These are phyloP conservation scores for Octonoba sinensis DNA, from an alignment of 2,888 invertebrate genomes.

Conservation along the genomic window DNA sequence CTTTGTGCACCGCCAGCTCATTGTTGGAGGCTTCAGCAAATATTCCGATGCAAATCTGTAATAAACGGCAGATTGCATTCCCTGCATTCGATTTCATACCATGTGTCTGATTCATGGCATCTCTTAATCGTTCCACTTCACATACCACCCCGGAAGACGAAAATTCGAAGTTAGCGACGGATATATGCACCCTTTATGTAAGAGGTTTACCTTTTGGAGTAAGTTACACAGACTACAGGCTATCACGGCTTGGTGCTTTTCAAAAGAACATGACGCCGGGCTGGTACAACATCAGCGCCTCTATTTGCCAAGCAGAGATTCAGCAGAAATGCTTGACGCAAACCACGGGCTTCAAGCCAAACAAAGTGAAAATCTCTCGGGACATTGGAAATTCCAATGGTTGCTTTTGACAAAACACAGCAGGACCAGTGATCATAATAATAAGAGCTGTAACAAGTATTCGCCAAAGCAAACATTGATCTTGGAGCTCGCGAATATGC, in stretches of 20 bases:
- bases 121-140: too few relatives aligned
- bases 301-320: slow-evolving; percentile 42
- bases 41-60: too few relatives aligned
- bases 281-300: not conserved
- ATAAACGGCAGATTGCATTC: too few relatives aligned
- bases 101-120: too few relatives aligned
- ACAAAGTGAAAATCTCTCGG: slow-evolving; percentile 45
- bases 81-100: too few relatives aligned
- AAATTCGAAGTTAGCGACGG: too few relatives aligned
- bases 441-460: slow-evolving; percentile 59
- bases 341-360: slow-evolving; percentile 22
- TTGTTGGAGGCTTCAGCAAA: too few relatives aligned
- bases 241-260: slow-evolving; percentile 30
- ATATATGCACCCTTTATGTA: too few relatives aligned
- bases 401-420: slow-evolving; percentile 31
- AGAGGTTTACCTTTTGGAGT: slow-evolving; percentile 31
- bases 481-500: slow-evolving; percentile 26
- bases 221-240: slow-evolving; percentile 2
- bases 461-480: slow-evolving; percentile 57
- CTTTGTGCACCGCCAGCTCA: too few relatives aligned
- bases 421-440: slow-evolving; percentile 45
- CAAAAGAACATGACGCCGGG: slow-evolving; percentile 22
- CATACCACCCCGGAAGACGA: too few relatives aligned
- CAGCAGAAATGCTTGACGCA: slow-evolving; percentile 21
- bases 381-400: slow-evolving; percentile 43